phyloP scores from a whole-genome alignment of 2,888 invertebrate genomes.

The Heliconius cydno region DNA sequence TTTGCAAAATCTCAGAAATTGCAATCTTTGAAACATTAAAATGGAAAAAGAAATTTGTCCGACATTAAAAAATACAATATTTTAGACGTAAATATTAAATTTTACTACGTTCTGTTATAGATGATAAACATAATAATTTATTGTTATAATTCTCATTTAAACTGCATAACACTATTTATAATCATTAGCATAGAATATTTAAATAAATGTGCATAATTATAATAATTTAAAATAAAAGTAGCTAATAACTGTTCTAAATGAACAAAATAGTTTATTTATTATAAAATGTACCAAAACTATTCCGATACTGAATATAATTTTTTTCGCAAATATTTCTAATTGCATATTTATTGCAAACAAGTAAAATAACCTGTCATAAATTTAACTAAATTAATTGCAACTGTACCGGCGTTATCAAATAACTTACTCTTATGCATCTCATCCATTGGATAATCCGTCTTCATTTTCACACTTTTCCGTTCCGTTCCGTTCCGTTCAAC shows the following conservation, averaged over 20 bases:
- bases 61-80: neutral
- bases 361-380: neutral
- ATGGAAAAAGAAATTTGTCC: neutral
- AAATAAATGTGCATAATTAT: constrained; percentile 30
- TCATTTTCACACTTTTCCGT: constrained; percentile 74
- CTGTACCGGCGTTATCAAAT: constrained; percentile 4
- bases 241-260: neutral
- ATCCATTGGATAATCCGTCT: constrained; percentile 83
- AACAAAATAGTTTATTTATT: neutral
- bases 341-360: neutral
- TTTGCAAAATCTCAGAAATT: constrained; percentile 4
- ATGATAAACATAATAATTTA: neutral
- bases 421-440: constrained; percentile 81
- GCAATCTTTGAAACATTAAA: neutral
- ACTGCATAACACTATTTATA: neutral
- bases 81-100: neutral
- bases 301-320: neutral
- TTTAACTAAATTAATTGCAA: neutral
- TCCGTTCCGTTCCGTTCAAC: constrained; percentile 51
- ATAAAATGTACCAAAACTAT: neutral
- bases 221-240: constrained; percentile 17
- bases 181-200: constrained; percentile 1
- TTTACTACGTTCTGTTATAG: neutral
- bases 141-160: neutral
- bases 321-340: neutral